These are phyloP conservation scores for Drosophila formosana DNA, from an alignment of 2,888 invertebrate genomes.

Conservation along the genomic window DNA sequence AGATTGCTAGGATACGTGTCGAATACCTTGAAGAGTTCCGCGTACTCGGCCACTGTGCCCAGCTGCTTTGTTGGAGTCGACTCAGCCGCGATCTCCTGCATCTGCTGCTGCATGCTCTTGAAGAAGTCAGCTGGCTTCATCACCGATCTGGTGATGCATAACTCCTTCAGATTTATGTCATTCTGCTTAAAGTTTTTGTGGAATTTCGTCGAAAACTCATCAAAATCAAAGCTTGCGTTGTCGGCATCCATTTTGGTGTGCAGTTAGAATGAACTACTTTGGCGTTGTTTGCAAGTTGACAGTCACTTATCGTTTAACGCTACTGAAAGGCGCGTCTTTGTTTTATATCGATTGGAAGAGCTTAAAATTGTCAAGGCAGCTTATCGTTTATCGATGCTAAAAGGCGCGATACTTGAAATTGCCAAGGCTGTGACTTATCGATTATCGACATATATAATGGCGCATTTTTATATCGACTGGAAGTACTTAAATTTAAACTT, in stretches of 20 bases:
- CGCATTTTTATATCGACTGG: background rate
- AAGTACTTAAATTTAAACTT: slow-evolving; percentile 11
- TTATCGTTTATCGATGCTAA: too few relatives aligned
- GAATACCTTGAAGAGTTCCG: slow-evolving; percentile 74
- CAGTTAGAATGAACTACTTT: background rate
- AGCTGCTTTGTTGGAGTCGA: slow-evolving; percentile 54
- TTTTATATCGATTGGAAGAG: background rate
- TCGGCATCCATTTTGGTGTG: slow-evolving; percentile 28
- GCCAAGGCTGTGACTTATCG: slow-evolving; percentile 6
- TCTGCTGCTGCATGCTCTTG: slow-evolving; percentile 62
- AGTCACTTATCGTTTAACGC: slow-evolving; percentile 10
- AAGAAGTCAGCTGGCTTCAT: slow-evolving; percentile 68
- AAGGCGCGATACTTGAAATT: too few relatives aligned
- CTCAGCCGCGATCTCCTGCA: slow-evolving; percentile 51
- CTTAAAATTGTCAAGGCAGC: slow-evolving; percentile 14
- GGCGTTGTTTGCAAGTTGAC: slow-evolving; percentile 8
- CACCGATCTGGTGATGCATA: slow-evolving; percentile 70
- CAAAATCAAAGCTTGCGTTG: slow-evolving; percentile 35
- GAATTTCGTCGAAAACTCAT: slow-evolving; percentile 51
- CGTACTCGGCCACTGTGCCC: slow-evolving; percentile 66
- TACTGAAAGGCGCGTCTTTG: background rate
- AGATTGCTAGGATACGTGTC: slow-evolving; percentile 81
- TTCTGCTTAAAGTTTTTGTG: slow-evolving; percentile 47
- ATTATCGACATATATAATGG: slow-evolving; percentile 5
- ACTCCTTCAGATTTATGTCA: slow-evolving; percentile 60